Conservation (phyloP, 1,140 invertebrate species). For the Diachasma alloeum region DNA sequence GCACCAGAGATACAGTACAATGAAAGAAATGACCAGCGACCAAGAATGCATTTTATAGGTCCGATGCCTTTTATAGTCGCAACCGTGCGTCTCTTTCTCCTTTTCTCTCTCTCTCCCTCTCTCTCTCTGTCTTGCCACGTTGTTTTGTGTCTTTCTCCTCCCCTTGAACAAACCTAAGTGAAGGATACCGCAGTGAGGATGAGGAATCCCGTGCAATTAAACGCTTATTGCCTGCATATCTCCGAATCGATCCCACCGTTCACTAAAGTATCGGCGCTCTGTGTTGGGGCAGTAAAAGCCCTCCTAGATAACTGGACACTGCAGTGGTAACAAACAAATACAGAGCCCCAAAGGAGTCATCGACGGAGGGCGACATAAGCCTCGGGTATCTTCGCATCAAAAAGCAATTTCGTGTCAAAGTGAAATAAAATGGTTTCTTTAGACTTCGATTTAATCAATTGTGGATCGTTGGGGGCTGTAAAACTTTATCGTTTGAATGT, state of each 20-base stretch:
- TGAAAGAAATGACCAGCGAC: constrained; percentile 47
- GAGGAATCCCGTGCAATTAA: constrained; percentile 67
- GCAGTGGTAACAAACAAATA: constrained; percentile 11
- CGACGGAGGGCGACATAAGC: background rate
- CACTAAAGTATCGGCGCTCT: constrained; percentile 51
- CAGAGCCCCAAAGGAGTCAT: background rate
- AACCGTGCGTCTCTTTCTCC: constrained; percentile 30
- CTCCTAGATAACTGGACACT: constrained; percentile 51
- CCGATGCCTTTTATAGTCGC: constrained; percentile 64
- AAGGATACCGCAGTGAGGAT: constrained; percentile 38
- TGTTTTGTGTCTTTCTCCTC: no score
- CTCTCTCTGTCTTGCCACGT: background rate
- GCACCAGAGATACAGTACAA: constrained; percentile 40
- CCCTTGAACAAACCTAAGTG: background rate
- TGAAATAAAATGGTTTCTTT: background rate
- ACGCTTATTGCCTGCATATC: constrained; percentile 66
- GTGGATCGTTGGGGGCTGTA: background rate
- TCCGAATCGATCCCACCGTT: constrained; percentile 59
- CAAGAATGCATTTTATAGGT: constrained; percentile 67
- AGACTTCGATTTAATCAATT: background rate
- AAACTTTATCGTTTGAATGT: no score
- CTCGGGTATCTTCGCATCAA: background rate
- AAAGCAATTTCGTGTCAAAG: background rate
- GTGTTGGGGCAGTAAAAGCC: constrained; percentile 57
- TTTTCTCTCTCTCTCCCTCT: constrained; percentile 32